Conservation (phyloP, 2,888 invertebrate species). For the Plebejus melissa region DNA sequence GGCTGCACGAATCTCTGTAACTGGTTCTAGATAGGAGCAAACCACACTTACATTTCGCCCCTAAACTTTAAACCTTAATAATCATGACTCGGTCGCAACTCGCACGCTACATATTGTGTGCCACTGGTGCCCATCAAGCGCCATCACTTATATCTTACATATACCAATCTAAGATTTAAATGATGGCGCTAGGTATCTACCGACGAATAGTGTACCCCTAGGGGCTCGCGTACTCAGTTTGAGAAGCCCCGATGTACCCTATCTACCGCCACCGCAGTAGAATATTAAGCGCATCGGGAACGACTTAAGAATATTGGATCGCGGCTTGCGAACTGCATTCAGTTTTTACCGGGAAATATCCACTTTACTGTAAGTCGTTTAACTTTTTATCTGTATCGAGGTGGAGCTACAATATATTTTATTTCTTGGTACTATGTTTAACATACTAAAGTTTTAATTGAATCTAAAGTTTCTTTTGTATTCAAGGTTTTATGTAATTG, state of each 20-base stretch:
- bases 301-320: constrained; percentile 24
- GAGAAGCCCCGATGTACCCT: not conserved
- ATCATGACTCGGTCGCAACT: too few species aligned
- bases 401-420: not conserved
- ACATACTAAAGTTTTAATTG: not conserved
- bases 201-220: not conserved
- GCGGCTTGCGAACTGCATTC: constrained; percentile 19
- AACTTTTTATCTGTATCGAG: constrained; percentile 18
- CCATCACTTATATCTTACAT: too few species aligned
- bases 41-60: too few species aligned
- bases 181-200: too few species aligned
- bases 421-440: not conserved
- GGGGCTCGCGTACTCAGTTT: not conserved
- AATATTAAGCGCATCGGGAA: constrained; percentile 21
- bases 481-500: not conserved
- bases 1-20: not conserved
- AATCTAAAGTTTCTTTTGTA: not conserved
- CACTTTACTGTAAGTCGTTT: constrained; percentile 2
- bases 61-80: too few species aligned
- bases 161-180: too few species aligned
- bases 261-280: constrained; percentile 10
- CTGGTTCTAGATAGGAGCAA: too few species aligned
- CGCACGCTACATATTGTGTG: too few species aligned
- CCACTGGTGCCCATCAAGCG: too few species aligned
- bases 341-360: constrained; percentile 17